Conservation (phyloP, 23 tunicate species). For the Phallusia fumigata region DNA sequence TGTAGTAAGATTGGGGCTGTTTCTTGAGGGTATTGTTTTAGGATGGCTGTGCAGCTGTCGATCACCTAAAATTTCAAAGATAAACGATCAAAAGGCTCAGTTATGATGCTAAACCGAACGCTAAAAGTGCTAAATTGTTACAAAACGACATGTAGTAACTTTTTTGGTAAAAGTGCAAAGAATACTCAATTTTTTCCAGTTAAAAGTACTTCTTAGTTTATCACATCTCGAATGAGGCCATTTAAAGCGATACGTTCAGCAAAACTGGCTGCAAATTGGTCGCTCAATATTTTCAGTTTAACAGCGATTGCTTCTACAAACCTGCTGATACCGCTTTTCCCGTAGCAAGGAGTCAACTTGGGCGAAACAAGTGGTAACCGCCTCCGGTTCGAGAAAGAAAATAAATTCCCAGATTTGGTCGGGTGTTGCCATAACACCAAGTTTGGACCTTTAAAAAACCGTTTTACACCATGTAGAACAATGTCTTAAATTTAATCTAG, state of each 20-base stretch:
- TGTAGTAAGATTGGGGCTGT: slow-evolving; percentile 54
- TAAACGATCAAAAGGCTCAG: too few relatives aligned
- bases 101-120: too few relatives aligned
- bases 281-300: background rate
- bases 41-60: slow-evolving; percentile 65
- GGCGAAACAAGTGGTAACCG: slow-evolving; percentile 62
- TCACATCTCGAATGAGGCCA: too few relatives aligned
- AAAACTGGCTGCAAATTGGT: background rate
- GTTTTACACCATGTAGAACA: background rate
- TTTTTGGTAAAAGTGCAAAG: too few relatives aligned
- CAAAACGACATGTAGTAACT: too few relatives aligned
- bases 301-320: background rate
- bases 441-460: slow-evolving; percentile 10
- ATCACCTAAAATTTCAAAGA: slow-evolving; percentile 43
- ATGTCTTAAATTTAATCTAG: background rate
- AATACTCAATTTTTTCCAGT: too few relatives aligned
- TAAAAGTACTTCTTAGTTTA: too few relatives aligned
- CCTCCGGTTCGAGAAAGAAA: slow-evolving; percentile 64
- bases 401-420: slow-evolving; percentile 84
- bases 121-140: too few relatives aligned
- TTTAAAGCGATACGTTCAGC: too few relatives aligned
- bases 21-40: slow-evolving; percentile 49
- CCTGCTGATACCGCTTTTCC: slow-evolving; percentile 63
- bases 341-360: slow-evolving; percentile 45
- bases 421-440: slow-evolving; percentile 39